A percentile compares a stretch with the other conserved stretches of the same genome.
phyloP scores from a whole-genome alignment of 2,113 vertebrate genomes.

The Eulemur rufifrons region DNA sequence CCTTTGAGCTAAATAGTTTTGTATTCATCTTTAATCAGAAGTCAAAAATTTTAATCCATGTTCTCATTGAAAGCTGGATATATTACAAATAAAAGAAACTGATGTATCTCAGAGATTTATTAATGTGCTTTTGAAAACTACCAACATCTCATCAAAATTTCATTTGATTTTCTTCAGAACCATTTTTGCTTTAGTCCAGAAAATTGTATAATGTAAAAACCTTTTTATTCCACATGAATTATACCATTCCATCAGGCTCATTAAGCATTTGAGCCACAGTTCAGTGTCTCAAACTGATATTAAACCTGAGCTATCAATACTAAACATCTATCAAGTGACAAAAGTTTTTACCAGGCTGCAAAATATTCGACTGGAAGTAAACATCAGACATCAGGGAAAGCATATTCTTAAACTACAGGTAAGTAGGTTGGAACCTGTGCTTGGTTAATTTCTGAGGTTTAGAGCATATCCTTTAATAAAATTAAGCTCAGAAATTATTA shows the following conservation, averaged over 20 bases:
- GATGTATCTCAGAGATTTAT: background rate
- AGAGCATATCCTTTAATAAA: background rate
- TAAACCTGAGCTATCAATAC: background rate
- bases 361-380: background rate
- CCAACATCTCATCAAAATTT: constrained; percentile 29
- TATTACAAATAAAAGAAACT: constrained; percentile 15
- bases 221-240: background rate
- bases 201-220: background rate
- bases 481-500: background rate
- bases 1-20: background rate
- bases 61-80: background rate
- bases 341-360: background rate
- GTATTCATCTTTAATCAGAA: background rate
- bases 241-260: background rate
- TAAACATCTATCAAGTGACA: background rate
- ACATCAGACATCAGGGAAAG: background rate
- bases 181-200: background rate
- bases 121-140: constrained; percentile 23
- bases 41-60: background rate
- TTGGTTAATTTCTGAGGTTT: background rate
- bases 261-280: background rate
- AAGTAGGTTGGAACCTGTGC: background rate
- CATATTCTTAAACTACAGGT: background rate
- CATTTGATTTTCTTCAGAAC: constrained; percentile 28
- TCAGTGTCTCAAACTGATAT: background rate